Conservation (phyloP, 2,888 invertebrate genomes). For the Venusia cambrica region DNA sequence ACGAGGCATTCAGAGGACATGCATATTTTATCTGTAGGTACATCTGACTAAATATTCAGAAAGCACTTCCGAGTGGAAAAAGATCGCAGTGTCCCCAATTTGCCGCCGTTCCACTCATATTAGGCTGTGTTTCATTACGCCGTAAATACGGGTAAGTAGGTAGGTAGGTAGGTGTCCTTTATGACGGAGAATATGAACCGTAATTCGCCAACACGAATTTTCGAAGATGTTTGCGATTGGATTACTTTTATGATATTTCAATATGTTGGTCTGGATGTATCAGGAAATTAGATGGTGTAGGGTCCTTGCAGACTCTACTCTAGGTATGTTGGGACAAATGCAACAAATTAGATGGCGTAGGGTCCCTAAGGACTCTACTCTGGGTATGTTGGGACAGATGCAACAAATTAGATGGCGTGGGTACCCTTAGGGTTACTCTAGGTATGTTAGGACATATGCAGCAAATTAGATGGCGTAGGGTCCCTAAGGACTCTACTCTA, state of each 20-base stretch:
- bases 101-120: constrained; percentile 29
- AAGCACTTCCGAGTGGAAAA: constrained; percentile 34
- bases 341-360: no score
- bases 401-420: no score
- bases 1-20: constrained; percentile 36
- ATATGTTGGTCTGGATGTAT: constrained; percentile 14
- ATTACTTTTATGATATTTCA: constrained; percentile 21
- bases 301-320: no score
- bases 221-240: constrained; percentile 20
- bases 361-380: no score
- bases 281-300: constrained; percentile 8
- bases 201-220: constrained; percentile 18
- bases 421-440: no score
- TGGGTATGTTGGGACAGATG: no score
- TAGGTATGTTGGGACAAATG: no score
- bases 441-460: no score
- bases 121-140: constrained; percentile 28
- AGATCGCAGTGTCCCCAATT: constrained; percentile 33
- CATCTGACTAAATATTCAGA: constrained; percentile 39
- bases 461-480: no score
- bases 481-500: no score
- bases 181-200: constrained; percentile 20
- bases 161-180: constrained; percentile 26
- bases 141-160: constrained; percentile 25
- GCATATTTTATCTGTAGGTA: constrained; percentile 41